Evolutionary conservation across 2,113 vertebrate genomes (phyloP).

Genomic region (Phaethon lepturus): DNA sequence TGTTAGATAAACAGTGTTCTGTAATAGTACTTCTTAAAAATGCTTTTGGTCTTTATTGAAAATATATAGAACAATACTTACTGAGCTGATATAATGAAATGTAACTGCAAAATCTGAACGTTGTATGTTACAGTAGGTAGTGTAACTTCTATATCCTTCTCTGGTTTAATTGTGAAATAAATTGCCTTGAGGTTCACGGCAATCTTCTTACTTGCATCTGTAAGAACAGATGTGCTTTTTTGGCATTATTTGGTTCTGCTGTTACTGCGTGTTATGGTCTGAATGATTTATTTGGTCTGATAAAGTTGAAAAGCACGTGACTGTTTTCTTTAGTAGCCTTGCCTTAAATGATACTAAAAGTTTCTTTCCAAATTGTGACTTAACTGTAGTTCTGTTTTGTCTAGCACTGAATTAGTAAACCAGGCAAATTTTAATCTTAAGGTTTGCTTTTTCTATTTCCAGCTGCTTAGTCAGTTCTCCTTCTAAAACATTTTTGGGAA

Average conservation of each 20-base stretch:
- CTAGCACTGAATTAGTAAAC: neutral
- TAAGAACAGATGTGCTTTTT: neutral
- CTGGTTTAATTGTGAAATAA: neutral
- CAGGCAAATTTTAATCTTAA: neutral
- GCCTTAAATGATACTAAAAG: neutral
- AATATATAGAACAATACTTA: neutral
- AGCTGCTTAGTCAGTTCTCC: neutral
- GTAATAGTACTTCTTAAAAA: neutral
- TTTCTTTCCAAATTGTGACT: neutral
- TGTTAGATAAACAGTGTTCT: neutral
- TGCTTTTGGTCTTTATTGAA: neutral
- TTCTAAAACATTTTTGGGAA: neutral
- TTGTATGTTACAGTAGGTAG: neutral
- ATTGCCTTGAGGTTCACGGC: neutral
- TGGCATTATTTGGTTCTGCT: neutral
- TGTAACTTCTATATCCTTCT: neutral
- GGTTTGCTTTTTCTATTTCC: neutral
- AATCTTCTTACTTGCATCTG: neutral
- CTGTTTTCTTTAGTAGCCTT: neutral
- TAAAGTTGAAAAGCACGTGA: neutral
- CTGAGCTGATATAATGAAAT: no score
- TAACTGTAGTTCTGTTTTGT: neutral
- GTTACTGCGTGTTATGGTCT: neutral
- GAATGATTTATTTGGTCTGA: neutral
- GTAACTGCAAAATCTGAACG: neutral